Evolutionary conservation across 2,888 invertebrate species (phyloP).

Genomic region (Deilephila elpenor): DNA sequence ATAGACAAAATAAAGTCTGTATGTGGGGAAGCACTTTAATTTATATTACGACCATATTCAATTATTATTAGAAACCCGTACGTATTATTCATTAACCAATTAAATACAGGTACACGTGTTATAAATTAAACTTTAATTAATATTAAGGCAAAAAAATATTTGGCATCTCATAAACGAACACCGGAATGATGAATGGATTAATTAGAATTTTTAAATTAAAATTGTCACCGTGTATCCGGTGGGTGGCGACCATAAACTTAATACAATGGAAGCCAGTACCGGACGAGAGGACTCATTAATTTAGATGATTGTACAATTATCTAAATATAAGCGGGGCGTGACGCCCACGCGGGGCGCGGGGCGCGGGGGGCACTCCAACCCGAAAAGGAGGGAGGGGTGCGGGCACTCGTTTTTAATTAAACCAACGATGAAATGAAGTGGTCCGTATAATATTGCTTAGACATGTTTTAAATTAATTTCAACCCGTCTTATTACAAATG

Average conservation of each 20-base stretch:
- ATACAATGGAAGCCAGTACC: conserved; percentile 80
- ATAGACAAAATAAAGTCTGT: no score
- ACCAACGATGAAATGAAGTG: conserved; percentile 84
- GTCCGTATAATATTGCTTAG: conserved; percentile 84
- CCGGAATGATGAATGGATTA: conserved; percentile 59
- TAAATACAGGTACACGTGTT: not conserved
- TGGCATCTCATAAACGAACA: conserved; percentile 48
- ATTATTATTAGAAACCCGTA: no score
- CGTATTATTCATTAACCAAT: not conserved
- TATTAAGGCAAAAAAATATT: conserved; percentile 34
- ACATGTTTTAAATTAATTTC: conserved; percentile 84
- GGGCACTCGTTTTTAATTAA: conserved; percentile 85
- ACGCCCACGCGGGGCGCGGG: conserved; percentile 76
- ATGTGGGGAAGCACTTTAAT: no score
- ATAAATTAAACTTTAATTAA: conserved; percentile 3
- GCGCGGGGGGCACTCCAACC: conserved; percentile 78
- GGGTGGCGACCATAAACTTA: conserved; percentile 69
- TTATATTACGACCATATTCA: no score
- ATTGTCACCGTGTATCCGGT: conserved; percentile 74
- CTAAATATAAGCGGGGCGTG: conserved; percentile 84
- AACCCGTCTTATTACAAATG: conserved; percentile 72
- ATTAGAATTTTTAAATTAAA: conserved; percentile 69
- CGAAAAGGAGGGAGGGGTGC: conserved; percentile 80
- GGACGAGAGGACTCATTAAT: conserved; percentile 84
- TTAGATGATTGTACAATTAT: conserved; percentile 86